Conservation (phyloP, 1,140 invertebrate species). For the Zelostemma sp. region DNA sequence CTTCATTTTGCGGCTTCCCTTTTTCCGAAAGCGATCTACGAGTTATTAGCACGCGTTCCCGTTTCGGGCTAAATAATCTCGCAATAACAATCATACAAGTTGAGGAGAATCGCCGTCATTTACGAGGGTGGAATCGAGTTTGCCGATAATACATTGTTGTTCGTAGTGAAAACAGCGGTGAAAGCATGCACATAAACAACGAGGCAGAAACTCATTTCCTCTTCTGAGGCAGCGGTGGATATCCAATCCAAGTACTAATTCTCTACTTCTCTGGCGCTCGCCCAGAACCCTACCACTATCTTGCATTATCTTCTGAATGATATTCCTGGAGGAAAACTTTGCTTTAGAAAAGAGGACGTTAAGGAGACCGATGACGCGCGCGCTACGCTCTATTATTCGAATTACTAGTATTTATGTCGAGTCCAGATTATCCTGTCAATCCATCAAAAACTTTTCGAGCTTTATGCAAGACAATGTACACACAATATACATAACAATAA, state of each 20-base stretch:
- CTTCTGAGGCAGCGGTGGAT: conserved; percentile 10
- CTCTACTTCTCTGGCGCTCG: conserved; percentile 27
- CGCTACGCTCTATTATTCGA: conserved; percentile 24
- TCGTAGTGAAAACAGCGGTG: conserved; percentile 16
- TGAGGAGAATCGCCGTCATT: conserved; percentile 18
- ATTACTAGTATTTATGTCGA: conserved; percentile 35
- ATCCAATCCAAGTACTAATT: conserved; percentile 36
- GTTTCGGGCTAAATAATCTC: no score
- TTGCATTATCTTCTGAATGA: conserved; percentile 37
- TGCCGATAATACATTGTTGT: conserved; percentile 23
- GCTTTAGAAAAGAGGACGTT: conserved; percentile 16
- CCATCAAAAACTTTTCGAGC: conserved; percentile 24
- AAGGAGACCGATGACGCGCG: conserved; percentile 21
- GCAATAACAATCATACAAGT: conserved; percentile 10
- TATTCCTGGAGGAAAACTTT: conserved; percentile 33
- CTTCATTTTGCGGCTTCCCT: no score
- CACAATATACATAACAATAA: no score
- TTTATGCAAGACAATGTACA: conserved; percentile 12
- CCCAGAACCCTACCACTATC: conserved; percentile 17
- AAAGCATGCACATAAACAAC: conserved; percentile 25
- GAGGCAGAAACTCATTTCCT: conserved; percentile 35
- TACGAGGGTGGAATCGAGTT: conserved; percentile 20
- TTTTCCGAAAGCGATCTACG: no score
- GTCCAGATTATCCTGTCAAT: conserved; percentile 29
- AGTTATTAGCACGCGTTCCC: no score